A percentile compares a stretch with the other conserved stretches of the same genome.
phyloP scores from a whole-genome alignment of 2,797 vertebrate species.

The Sylvia borin region DNA sequence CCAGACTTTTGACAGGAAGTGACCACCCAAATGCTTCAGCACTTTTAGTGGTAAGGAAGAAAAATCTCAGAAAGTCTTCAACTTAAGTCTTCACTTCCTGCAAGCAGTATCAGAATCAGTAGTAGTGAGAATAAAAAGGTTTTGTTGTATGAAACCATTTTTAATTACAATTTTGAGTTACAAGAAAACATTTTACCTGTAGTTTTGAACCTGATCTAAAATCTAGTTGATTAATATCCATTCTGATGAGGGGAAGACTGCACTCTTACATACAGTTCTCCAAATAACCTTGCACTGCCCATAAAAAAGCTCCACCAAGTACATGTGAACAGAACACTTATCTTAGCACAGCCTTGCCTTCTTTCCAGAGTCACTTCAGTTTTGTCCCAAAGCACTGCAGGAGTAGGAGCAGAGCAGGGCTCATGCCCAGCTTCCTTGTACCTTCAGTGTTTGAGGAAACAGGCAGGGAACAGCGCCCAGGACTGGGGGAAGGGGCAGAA shows the following conservation, averaged over 20 bases:
- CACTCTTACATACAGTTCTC: not conserved
- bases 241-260: not conserved
- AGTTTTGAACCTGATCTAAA: not conserved
- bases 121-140: not conserved
- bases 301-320: not conserved
- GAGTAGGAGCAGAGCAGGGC: not conserved
- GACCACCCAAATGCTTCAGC: not conserved
- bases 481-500: not conserved
- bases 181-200: not conserved
- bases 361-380: not conserved
- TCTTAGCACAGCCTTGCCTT: not conserved
- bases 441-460: not conserved
- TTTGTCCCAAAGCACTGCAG: not conserved
- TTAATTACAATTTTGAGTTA: not conserved
- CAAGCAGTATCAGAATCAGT: not conserved
- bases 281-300: not conserved
- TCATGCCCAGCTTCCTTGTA: not conserved
- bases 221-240: not conserved
- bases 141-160: not conserved
- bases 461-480: not conserved
- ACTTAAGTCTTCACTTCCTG: fast-evolving
- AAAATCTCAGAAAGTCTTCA: not conserved
- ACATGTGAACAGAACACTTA: not conserved
- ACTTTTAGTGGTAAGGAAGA: not conserved
- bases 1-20: not conserved